Conservation (phyloP, 30 jellyfish, hydroid and myxozoan species). For the Cassiopea xamachana region DNA sequence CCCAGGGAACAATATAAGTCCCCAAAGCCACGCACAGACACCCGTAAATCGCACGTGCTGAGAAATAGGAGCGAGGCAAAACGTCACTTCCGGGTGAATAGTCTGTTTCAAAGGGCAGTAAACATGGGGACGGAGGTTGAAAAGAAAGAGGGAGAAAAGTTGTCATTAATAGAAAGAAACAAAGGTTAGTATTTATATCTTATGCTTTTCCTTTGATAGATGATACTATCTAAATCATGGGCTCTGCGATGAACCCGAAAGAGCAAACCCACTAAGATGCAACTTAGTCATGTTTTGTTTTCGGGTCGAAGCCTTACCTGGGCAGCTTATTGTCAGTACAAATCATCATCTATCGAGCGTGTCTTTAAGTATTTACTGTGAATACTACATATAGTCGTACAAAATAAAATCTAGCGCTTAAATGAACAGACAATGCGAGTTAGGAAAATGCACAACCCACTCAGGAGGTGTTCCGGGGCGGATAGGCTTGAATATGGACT, state of each 20-base stretch:
- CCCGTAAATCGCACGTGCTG: no score
- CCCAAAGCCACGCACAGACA: no score
- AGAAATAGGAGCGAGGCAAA: no score
- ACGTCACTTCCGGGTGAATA: not conserved
- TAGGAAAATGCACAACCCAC: not conserved
- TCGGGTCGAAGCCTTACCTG: no score
- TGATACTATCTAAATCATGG: not conserved
- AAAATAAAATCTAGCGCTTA: not conserved
- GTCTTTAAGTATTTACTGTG: no score
- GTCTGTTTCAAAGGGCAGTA: not conserved
- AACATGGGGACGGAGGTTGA: not conserved
- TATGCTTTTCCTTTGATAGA: not conserved
- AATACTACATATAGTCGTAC: no score
- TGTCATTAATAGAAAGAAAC: not conserved
- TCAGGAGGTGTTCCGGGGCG: not conserved
- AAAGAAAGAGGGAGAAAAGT: not conserved
- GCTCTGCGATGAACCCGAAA: not conserved
- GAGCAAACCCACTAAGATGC: no score
- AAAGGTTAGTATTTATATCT: not conserved
- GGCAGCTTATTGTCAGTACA: no score
- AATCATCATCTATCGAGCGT: no score
- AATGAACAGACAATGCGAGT: not conserved
- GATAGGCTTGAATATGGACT: not conserved
- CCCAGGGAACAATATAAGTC: no score
- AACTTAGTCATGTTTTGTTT: no score